Evolutionary conservation across 2,888 invertebrate species (phyloP), one percentile per base, ranked within the genome.

Genomic region (Rhabditophanes sp.): DNA sequence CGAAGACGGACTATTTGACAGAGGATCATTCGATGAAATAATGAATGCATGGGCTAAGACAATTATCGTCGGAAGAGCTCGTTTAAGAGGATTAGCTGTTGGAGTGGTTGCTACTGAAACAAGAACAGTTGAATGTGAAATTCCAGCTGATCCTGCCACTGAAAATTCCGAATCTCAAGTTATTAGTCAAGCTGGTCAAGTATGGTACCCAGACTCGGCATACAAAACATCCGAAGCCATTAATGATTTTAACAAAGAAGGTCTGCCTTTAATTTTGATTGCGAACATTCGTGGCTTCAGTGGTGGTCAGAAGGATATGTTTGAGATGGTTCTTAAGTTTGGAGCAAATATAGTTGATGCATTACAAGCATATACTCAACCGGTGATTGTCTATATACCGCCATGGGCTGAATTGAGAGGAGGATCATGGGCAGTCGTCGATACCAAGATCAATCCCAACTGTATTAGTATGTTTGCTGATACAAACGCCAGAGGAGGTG

Each of bases 231-330:
- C 96, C 0, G 88, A 93, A 65, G 87, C 83, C 0, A 93, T 96
- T 59, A 80, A 81, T 67, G 93, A 96, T 69, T 93, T 96, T 69
- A 79, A 80, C 22, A 76, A 78, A 20, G 96, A 96, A 69, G 80
- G 79, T 52, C 71, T 96, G 12, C 96, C 96, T 0, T 74, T 96
- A 35, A 77, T 96, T 30, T 82, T 96, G 47, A 90, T 96, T 68
- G 93, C 96, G 15, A 96, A 96, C 70, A 96, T 96, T 90, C 75
- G 96, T 67, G 96, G 96, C 0, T 96, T 96, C 69, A 90, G 90
- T 42, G 93, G 93, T 7, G 96, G 96, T 45, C 93, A 93, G 81
- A 96, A 93, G 75, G 83, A 70, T 69, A 87, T 87, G 85, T 87
- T 84, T 70, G 85, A 87, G 64, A 87, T 90, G 69, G 79, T 96